phyloP scores from a whole-genome alignment of 37 sponge, comb jelly and placozoan genomes.

The Eunapius fragilis region DNA sequence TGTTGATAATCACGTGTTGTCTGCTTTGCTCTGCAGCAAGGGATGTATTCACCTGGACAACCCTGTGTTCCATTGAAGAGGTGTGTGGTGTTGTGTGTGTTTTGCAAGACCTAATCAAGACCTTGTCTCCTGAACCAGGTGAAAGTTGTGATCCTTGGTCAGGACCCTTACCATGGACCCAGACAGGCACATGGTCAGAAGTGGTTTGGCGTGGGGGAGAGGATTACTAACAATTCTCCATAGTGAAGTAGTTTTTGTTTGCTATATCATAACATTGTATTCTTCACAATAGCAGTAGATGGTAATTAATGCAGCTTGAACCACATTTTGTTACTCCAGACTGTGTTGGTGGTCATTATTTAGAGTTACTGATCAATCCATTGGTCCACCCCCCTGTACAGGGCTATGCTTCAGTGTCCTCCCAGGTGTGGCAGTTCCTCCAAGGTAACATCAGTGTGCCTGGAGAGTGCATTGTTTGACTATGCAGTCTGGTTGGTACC shows the following conservation, averaged over 20 bases:
- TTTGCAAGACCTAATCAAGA: not conserved
- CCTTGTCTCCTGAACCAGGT: conserved; percentile 35
- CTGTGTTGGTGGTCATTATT: not conserved
- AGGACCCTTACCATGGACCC: conserved; percentile 98
- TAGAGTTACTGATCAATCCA: not conserved
- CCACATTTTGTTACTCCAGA: not conserved
- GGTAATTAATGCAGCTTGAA: too few species aligned
- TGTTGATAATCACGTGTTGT: not conserved
- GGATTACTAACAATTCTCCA: not conserved
- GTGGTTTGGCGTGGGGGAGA: not conserved
- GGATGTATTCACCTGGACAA: conserved; percentile 96
- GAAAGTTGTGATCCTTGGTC: conserved; percentile 97
- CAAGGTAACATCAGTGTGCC: conserved; percentile 30
- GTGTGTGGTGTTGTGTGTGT: conserved; percentile 13
- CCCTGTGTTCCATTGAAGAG: conserved; percentile 73
- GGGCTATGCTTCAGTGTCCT: conserved; percentile 97
- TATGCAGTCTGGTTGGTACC: not conserved
- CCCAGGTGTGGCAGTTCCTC: conserved; percentile 79
- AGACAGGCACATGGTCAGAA: conserved; percentile 86
- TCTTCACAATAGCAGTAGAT: too few species aligned
- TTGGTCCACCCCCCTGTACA: not conserved
- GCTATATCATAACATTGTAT: too few species aligned
- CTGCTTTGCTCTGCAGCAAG: conserved; percentile 22
- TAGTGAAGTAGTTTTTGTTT: too few species aligned
- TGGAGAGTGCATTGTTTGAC: not conserved